Base-by-base conservation (phyloP, 2,113 vertebrate genomes). In the Strix uralensis region DNA sequence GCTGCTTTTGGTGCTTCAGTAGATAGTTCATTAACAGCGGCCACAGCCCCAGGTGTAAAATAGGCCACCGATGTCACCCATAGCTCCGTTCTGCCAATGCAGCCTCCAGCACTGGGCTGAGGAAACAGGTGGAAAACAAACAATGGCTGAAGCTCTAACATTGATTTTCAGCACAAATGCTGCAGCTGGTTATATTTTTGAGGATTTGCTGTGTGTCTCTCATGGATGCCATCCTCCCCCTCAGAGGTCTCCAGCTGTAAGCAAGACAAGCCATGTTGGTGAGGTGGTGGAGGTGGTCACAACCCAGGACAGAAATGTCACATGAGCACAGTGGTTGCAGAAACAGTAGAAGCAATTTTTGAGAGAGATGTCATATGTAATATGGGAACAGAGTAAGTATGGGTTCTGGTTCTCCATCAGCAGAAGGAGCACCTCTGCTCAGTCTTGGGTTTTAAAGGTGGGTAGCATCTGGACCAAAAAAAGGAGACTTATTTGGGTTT, bases 131-230 rank as follows among this genome's bases (percentile, higher is more conserved):
- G 6, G 29, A 65, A 72, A 89, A 55, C 1, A 8, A 83, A 26
- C 26, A 62, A 34, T 0, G 0, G 5, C 19, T 3, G 1, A 11
- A 19, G 42, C 29, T 83, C 26, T 51, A 58, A 70, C 25, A 21
- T 15, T 1, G 5, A 40, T 80, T 90, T 79, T 32, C 5, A 4
- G n/a, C 57, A 85, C 66, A 74, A 86, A 88, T 27, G 27, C 61
- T 77, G 62, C 58, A 79, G 54, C 46, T 79, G 36, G 40, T 46
- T 66, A 42, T 65, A 38, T 34, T 54, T 83, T 44, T 47, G 59
- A 92, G 51, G 34, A 66, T 40, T 63, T 30, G 7, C 70, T 40
- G 19, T 61, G 36, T 54, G 15, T 40, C 20, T 75, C 42, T 52
- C 38, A 17, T 4, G 20, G 44, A 62, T 30, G 25, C 19, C 46